phyloP scores from a whole-genome alignment of 2,113 vertebrate species.

The Gymnocephalus cernua region DNA sequence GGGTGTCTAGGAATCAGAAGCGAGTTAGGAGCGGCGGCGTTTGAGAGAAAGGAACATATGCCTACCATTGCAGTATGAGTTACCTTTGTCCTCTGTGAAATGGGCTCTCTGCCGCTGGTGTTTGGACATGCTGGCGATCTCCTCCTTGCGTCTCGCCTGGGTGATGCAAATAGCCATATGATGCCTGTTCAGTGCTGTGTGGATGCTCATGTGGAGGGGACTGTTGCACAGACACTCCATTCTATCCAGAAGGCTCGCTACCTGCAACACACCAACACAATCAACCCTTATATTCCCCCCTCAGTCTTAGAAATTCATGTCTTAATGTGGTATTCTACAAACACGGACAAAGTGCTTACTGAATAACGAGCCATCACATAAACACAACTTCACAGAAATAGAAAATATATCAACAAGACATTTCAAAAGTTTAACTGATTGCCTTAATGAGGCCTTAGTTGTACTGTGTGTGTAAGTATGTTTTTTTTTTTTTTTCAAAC shows the following conservation, averaged over 20 bases:
- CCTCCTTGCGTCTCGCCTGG: constrained; percentile 75
- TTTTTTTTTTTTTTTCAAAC: not conserved
- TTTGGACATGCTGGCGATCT: constrained; percentile 63
- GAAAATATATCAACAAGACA: not conserved
- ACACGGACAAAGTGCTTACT: not conserved
- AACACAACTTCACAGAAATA: not conserved
- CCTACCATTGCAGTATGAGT: not conserved
- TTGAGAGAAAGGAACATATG: not conserved
- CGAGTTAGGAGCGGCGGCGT: not conserved
- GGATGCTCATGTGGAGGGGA: constrained; percentile 75
- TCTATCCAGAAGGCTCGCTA: constrained; percentile 77
- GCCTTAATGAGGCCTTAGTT: not conserved
- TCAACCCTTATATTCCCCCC: not conserved
- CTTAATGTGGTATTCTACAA: not conserved
- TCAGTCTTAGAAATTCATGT: not conserved
- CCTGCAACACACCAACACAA: constrained; percentile 64
- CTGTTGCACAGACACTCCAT: constrained; percentile 76
- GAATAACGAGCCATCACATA: not conserved
- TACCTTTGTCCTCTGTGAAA: constrained; percentile 80
- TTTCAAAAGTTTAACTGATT: not conserved
- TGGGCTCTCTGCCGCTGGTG: constrained; percentile 71
- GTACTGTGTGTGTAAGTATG: not conserved
- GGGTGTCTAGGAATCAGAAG: constrained; percentile 66
- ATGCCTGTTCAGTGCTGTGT: constrained; percentile 75
- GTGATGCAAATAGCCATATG: constrained; percentile 72